Base-by-base conservation (phyloP, 2,797 vertebrate species). In the Aplochiton taeniatus region DNA sequence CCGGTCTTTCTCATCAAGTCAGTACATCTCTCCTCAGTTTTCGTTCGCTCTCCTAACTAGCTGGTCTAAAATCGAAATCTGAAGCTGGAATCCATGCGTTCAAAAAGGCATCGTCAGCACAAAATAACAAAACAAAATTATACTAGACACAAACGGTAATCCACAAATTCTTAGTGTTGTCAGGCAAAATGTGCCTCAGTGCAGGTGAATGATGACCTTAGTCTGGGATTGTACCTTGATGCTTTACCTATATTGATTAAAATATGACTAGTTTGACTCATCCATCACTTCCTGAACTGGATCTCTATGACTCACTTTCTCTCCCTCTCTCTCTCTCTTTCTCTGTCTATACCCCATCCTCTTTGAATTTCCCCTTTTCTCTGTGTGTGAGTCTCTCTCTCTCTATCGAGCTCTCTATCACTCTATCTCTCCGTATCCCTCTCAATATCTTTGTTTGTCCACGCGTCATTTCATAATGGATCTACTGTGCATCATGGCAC, bases 401-500 rank as follows among this genome's bases (percentile, higher is more conserved):
- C 53, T 43, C 31, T 9, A 31, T 31, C 20, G 9, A 8, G 9
- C 52, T 42, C 55, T 56, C 49, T 51, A 1, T 51, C 18, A 1
- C 52, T 19, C 16, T 12, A 11, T 46, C 44, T 60, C 44, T n/a
- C 6, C 46, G 4, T 9, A 59, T 13, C 9, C 19, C 44, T 19
- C n/a, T 18, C 11, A 11, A 51, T n/a, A 51, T 14, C 6, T 31
- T 9, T 64, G 31, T 31, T 31, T 2, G 31, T 31, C 31, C 31
- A 31, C 31, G 31, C 31, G 43, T 64, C 9, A 47, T 47, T 55
- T 64, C 18, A 18, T 16, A 47, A 64, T n/a, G 52, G 19, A 46
- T 46, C 17, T 12, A 11, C 6, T 19, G 4, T 43, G 44, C 11
- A 44, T 42, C 9, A 12, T 47, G 16, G 14, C 57, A 19, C 14